A percentile compares a stretch with the other conserved stretches of the same genome.
Evolutionary conservation across 2,888 invertebrate genomes (phyloP).

Genomic region (Drosophila incognita): DNA sequence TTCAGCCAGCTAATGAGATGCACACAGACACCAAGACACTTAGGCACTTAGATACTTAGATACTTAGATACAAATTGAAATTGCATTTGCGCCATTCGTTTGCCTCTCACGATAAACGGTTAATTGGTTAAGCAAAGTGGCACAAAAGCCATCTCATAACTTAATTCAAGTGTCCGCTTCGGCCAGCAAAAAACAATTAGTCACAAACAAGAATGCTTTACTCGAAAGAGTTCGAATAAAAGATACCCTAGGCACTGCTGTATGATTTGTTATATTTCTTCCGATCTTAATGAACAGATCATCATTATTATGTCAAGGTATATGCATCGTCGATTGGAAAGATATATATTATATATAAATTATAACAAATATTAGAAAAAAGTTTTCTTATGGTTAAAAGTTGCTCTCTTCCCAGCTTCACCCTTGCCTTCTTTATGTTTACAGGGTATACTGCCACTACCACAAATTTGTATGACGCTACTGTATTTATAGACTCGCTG

Average conservation of each 20-base stretch:
- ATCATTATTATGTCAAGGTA: not conserved
- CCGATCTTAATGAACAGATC: not conserved
- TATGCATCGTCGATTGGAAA: not conserved
- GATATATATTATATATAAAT: not conserved
- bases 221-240: not conserved
- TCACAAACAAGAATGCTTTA: not conserved
- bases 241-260: not conserved
- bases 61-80: constrained; percentile 28
- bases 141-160: constrained; percentile 18
- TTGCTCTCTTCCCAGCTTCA: not conserved
- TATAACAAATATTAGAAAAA: not conserved
- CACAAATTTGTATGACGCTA: constrained; percentile 5
- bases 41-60: constrained; percentile 11
- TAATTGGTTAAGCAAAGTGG: constrained; percentile 61
- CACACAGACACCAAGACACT: not conserved
- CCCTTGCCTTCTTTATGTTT: not conserved
- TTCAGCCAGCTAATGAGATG: constrained; percentile 27
- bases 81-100: constrained; percentile 24
- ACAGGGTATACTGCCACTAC: constrained; percentile 10
- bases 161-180: constrained; percentile 16
- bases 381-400: not conserved
- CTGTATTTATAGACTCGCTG: constrained; percentile 40
- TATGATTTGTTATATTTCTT: not conserved
- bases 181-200: constrained; percentile 12
- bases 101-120: constrained; percentile 39